A percentile compares a stretch with the other conserved stretches of the same genome.
Conservation (phyloP, 2,888 invertebrate species). For the Andricus curvator region DNA sequence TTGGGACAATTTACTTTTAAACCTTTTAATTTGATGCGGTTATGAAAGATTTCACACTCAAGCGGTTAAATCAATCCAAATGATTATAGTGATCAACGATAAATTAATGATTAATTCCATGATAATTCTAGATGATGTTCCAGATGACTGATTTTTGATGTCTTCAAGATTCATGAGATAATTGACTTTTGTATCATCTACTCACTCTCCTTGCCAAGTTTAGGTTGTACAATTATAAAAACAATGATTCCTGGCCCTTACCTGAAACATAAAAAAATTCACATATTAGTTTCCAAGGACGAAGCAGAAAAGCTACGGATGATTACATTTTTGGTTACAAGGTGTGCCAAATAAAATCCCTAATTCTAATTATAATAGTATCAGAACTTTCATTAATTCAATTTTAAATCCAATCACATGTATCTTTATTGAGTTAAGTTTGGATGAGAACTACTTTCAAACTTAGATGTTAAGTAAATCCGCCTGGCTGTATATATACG, state of each 20-base stretch:
- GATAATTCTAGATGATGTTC: background rate
- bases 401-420: too few relatives aligned
- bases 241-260: constrained; percentile 61
- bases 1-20: too few relatives aligned
- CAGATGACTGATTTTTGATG: background rate
- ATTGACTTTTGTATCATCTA: constrained; percentile 49
- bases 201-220: constrained; percentile 56
- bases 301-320: background rate
- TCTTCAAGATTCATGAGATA: constrained; percentile 7
- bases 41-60: too few relatives aligned
- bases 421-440: too few relatives aligned
- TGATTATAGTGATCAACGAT: background rate
- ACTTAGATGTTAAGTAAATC: background rate
- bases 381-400: too few relatives aligned
- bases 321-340: background rate
- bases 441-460: too few relatives aligned
- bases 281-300: background rate
- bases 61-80: background rate
- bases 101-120: background rate
- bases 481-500: background rate
- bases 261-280: constrained; percentile 70
- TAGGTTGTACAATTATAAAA: background rate
- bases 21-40: too few relatives aligned
- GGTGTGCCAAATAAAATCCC: background rate
- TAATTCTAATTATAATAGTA: too few relatives aligned